These are phyloP conservation scores for Agelaius phoeniceus DNA, from an alignment of 2,113 vertebrate species.

Conservation along the genomic window DNA sequence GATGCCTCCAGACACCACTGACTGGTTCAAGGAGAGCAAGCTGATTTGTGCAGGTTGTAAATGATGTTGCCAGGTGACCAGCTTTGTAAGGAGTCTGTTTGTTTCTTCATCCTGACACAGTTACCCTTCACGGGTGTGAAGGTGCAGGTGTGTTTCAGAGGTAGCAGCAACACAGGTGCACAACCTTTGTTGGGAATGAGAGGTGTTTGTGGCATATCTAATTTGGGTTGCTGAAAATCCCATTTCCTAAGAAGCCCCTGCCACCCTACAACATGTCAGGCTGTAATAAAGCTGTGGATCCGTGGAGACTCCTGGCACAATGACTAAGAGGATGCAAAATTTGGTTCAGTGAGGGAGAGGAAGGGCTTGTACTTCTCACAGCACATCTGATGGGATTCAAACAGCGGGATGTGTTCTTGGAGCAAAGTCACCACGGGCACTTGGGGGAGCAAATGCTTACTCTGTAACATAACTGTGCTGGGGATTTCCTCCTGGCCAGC, in stretches of 20 bases:
- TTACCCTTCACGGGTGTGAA: background rate
- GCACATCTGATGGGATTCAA: background rate
- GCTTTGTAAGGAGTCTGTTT: background rate
- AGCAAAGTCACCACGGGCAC: background rate
- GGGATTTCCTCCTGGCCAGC: conserved; percentile 61
- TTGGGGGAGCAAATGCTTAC: fast-evolving
- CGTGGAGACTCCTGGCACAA: fast-evolving
- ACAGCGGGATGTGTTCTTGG: fast-evolving
- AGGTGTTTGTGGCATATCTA: background rate
- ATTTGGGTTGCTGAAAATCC: background rate
- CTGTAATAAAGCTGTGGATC: background rate
- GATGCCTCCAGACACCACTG: background rate
- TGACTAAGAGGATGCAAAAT: background rate
- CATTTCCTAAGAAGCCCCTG: background rate
- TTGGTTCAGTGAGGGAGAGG: background rate
- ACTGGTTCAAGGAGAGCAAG: fast-evolving
- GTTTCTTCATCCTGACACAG: background rate
- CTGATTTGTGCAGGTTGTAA: background rate
- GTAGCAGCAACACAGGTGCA: background rate
- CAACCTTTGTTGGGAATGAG: background rate
- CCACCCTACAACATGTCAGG: background rate
- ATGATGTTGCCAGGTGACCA: fast-evolving
- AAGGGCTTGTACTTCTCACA: background rate
- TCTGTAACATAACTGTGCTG: fast-evolving
- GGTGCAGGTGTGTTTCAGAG: background rate